Base-by-base conservation (phyloP, 1,140 invertebrate species). In the Hyles vespertilio region DNA sequence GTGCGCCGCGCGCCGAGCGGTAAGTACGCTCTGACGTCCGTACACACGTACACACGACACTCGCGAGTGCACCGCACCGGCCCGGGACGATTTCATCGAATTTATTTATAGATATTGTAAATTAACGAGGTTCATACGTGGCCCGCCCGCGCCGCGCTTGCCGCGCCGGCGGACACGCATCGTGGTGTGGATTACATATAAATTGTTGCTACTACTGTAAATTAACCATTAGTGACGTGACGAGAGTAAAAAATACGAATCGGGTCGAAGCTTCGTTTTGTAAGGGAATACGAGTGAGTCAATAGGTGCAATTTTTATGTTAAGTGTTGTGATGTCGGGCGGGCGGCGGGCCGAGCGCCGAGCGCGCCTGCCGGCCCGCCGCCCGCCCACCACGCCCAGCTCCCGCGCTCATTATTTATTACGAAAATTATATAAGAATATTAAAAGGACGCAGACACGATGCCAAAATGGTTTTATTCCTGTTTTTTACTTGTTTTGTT, bases 401-500 rank as follows among this genome's bases (percentile, higher is more conserved):
- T 71, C 73, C 72, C 36, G 36, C 72, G 72, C 79, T 65, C 72
- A 75, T 81, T 78, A 80, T 84, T 86, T 86, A 83, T 87, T 85
- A 67, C 77, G 74, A 72, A 79, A 74, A 79, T 71, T 75, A 84
- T 73, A 70, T 73, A 72, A 69, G 75, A 74, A 72, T 73, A 70
- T 73, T 74, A 69, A 77, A 74, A 72, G 57, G 58, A 84, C 73
- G 82, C 85, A 84, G 76, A 84, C 81, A 79, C 82, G 80, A 88
- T 84, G 81, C 85, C 85, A 86, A 87, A 87, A 88, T 88, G 85
- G 85, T 86, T 84, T 83, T 84, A 85, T 85, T 87, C 84, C 84
- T 87, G 84, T 87, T 88, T 85, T 81, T 84, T 78, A 82, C 70
- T 86, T 87, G 81, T 88, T 88, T 85, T 88, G 82, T 88, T 88